These are phyloP conservation scores for Smithornis capensis DNA, from an alignment of 2,113 vertebrate genomes.

Conservation along the genomic window DNA sequence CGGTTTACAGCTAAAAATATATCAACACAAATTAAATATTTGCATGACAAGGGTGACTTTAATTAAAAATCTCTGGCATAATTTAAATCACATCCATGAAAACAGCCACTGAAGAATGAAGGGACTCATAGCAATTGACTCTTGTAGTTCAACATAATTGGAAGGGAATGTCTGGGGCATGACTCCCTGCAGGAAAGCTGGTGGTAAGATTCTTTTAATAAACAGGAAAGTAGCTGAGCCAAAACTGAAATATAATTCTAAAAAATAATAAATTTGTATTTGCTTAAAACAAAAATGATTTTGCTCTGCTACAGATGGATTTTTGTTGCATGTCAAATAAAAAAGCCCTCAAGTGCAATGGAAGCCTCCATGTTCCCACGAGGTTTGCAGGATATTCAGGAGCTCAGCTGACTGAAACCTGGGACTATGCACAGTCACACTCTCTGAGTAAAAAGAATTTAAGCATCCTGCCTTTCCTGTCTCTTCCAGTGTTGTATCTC, in stretches of 20 bases:
- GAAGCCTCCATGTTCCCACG: background rate
- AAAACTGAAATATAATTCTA: background rate
- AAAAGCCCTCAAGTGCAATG: background rate
- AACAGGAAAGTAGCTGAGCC: background rate
- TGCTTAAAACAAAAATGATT: background rate
- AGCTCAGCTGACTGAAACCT: background rate
- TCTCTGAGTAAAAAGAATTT: background rate
- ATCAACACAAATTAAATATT: constrained; percentile 57
- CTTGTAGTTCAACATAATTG: background rate
- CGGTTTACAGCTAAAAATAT: constrained; percentile 21
- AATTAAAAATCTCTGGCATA: constrained; percentile 53
- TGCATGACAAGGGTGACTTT: constrained; percentile 46
- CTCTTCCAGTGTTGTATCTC: background rate
- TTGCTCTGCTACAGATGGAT: background rate
- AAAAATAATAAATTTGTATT: background rate
- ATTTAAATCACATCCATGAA: constrained; percentile 39
- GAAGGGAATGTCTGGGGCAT: background rate
- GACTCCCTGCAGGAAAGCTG: background rate
- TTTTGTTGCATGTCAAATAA: background rate
- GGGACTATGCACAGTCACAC: background rate
- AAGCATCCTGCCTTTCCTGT: background rate
- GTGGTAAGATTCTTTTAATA: background rate
- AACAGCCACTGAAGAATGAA: constrained; percentile 24
- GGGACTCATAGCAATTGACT: constrained; percentile 16
- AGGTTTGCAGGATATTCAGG: background rate